A percentile compares a stretch with the other conserved stretches of the same genome.
Evolutionary conservation across 2,113 vertebrate genomes (phyloP).

Genomic region (Dromiciops gliroides): DNA sequence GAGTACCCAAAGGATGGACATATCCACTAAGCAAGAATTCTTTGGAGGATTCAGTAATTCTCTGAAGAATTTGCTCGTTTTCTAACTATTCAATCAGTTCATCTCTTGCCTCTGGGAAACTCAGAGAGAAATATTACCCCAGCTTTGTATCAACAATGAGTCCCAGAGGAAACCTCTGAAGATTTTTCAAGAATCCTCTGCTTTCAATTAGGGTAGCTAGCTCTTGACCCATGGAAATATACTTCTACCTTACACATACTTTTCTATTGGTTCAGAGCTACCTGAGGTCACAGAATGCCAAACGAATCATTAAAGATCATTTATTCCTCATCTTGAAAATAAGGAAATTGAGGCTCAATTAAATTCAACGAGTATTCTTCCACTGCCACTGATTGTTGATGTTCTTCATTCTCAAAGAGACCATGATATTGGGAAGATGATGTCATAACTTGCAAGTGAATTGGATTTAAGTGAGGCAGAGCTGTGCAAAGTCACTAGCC

Average conservation of each 20-base stretch:
- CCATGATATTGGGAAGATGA: no score
- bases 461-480: no score
- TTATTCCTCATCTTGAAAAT: neutral
- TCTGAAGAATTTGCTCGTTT: slow-evolving; percentile 42
- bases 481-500: no score
- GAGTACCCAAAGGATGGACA: slow-evolving; percentile 54
- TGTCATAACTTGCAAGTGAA: no score
- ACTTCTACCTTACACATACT: neutral
- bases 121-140: slow-evolving; percentile 42
- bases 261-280: neutral
- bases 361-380: neutral
- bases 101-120: slow-evolving; percentile 46
- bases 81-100: slow-evolving; percentile 41
- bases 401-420: no score
- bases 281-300: neutral
- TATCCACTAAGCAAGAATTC: slow-evolving; percentile 20
- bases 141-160: slow-evolving; percentile 4
- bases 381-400: no score
- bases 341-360: neutral
- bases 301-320: neutral
- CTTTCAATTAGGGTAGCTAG: neutral
- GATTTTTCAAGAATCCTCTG: neutral
- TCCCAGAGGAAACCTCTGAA: neutral
- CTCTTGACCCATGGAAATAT: neutral
- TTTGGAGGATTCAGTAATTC: slow-evolving; percentile 49